Evolutionary conservation across 2,888 invertebrate genomes (phyloP).

Genomic region (Drosophila vallismaia): DNA sequence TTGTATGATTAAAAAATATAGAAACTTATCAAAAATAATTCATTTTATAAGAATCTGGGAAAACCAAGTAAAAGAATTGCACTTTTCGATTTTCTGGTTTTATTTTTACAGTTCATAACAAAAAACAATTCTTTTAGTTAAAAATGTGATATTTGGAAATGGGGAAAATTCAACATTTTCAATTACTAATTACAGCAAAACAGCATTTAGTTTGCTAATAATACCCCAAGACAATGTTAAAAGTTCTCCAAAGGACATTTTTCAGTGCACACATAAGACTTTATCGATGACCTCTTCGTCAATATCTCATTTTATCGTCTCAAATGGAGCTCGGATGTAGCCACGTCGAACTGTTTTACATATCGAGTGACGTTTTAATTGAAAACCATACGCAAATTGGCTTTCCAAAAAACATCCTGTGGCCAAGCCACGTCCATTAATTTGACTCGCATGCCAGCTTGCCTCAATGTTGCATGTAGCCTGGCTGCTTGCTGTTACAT

Average conservation of each 20-base stretch:
- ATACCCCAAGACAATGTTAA: too few relatives aligned
- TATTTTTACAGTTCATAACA: too few relatives aligned
- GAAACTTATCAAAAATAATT: too few relatives aligned
- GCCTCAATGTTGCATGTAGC: constrained; percentile 15
- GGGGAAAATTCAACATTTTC: too few relatives aligned
- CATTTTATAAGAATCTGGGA: too few relatives aligned
- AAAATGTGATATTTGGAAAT: too few relatives aligned
- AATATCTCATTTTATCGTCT: constrained; percentile 8
- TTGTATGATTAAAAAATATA: too few relatives aligned
- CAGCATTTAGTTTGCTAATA: too few relatives aligned
- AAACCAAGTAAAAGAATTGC: too few relatives aligned
- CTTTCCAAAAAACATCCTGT: constrained; percentile 22
- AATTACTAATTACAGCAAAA: too few relatives aligned
- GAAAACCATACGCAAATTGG: constrained; percentile 48
- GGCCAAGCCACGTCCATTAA: constrained; percentile 45
- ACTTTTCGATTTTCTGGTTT: too few relatives aligned
- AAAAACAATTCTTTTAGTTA: too few relatives aligned
- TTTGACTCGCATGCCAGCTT: constrained; percentile 45
- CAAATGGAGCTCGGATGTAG: constrained; percentile 4
- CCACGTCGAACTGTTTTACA: constrained; percentile 37
- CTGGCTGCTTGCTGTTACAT: constrained; percentile 29
- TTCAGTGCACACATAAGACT: constrained; percentile 1
- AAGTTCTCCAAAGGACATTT: background rate
- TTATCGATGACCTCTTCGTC: constrained; percentile 6
- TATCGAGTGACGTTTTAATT: constrained; percentile 53